Conservation (phyloP, 2,888 invertebrate species). For the Brachynemurus nebulosus region DNA sequence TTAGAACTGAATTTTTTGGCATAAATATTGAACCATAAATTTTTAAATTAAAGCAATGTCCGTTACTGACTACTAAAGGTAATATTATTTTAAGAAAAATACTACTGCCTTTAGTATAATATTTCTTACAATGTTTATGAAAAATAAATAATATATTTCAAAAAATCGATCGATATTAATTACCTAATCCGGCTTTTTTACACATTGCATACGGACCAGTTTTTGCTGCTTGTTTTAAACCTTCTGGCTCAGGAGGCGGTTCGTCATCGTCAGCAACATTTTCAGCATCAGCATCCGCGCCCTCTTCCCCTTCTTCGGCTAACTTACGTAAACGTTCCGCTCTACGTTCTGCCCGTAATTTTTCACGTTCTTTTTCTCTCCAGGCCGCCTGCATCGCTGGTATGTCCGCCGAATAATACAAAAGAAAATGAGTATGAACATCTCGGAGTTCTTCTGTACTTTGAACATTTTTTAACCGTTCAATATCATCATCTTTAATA, state of each 20-base stretch:
- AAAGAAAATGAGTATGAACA: slow-evolving; percentile 80
- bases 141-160: too few relatives aligned
- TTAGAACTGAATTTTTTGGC: not conserved
- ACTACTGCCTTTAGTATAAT: too few relatives aligned
- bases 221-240: slow-evolving; percentile 71
- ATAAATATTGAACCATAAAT: slow-evolving; percentile 6
- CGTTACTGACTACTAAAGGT: not conserved
- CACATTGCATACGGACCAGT: slow-evolving; percentile 85
- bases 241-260: slow-evolving; percentile 38
- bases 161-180: slow-evolving; percentile 17
- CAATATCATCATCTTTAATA: slow-evolving; percentile 74
- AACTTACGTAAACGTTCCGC: slow-evolving; percentile 34
- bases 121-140: too few relatives aligned
- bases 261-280: slow-evolving; percentile 38
- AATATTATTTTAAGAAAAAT: not conserved
- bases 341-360: slow-evolving; percentile 38
- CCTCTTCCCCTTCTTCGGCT: slow-evolving; percentile 48
- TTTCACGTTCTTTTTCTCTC: slow-evolving; percentile 50
- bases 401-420: slow-evolving; percentile 80
- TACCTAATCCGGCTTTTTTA: slow-evolving; percentile 66
- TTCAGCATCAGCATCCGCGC: slow-evolving; percentile 45
- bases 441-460: slow-evolving; percentile 87
- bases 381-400: slow-evolving; percentile 69
- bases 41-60: slow-evolving; percentile 1
- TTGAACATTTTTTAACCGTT: slow-evolving; percentile 61